Evolutionary conservation across 2,797 vertebrate species (phyloP).

Genomic region (Lithobates sylvaticus): DNA sequence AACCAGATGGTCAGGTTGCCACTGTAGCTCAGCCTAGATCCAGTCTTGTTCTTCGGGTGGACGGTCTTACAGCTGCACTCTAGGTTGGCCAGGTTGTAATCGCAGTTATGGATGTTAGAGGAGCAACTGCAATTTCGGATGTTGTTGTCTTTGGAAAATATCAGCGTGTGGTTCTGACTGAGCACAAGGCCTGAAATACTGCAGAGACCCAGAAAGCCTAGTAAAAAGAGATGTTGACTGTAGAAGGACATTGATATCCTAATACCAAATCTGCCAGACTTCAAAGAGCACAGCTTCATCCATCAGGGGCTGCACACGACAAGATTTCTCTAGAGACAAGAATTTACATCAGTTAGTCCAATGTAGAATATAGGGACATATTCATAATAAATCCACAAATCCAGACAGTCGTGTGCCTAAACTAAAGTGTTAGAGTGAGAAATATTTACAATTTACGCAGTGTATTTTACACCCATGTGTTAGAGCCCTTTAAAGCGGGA

Average conservation of each 20-base stretch:
- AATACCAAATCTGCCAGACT: slow-evolving; percentile 12
- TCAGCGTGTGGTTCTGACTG: slow-evolving; percentile 69
- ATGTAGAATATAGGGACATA: too few species aligned
- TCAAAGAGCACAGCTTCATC: slow-evolving; percentile 30
- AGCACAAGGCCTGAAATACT: slow-evolving; percentile 37
- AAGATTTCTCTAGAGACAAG: slow-evolving; percentile 66
- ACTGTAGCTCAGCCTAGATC: slow-evolving; percentile 59
- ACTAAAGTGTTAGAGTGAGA: too few species aligned
- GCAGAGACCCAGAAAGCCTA: slow-evolving; percentile 63
- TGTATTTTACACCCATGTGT: too few species aligned
- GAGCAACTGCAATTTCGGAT: slow-evolving; percentile 76
- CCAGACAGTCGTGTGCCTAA: too few species aligned
- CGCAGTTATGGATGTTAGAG: slow-evolving; percentile 67
- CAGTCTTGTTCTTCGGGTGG: slow-evolving; percentile 63
- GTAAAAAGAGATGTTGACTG: slow-evolving; percentile 65
- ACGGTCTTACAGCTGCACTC: slow-evolving; percentile 73
- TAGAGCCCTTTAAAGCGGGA: too few species aligned
- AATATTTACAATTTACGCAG: too few species aligned
- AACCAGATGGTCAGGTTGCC: slow-evolving; percentile 76
- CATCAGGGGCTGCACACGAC: slow-evolving; percentile 20
- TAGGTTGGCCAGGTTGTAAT: slow-evolving; percentile 76
- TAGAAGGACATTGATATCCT: slow-evolving; percentile 65
- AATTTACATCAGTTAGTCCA: slow-evolving; percentile 21
- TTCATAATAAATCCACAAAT: too few species aligned
- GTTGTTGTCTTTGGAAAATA: slow-evolving; percentile 73